Evolutionary conservation across 2,797 vertebrate species (phyloP).

Genomic region (Anas bahamensis): DNA sequence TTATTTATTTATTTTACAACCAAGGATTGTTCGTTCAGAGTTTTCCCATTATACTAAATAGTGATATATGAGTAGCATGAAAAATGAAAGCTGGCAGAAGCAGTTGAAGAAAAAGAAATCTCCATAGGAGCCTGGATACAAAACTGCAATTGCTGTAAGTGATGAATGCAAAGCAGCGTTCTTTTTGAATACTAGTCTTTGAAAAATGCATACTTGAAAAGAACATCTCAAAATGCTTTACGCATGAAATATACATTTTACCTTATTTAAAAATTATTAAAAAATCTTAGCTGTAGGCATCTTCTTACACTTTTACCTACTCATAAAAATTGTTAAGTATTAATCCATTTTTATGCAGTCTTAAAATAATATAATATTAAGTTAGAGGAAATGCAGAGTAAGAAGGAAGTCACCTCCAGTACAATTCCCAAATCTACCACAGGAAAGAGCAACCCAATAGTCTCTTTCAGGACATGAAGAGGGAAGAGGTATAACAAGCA

Average conservation of each 20-base stretch:
- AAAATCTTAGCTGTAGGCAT: constrained; percentile 25
- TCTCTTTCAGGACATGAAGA: not conserved
- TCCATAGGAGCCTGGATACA: constrained; percentile 64
- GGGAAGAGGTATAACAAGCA: not conserved
- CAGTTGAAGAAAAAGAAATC: constrained; percentile 41
- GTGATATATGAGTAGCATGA: constrained; percentile 36
- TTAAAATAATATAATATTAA: not conserved
- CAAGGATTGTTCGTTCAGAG: not conserved
- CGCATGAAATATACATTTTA: constrained; percentile 65
- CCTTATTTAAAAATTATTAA: constrained; percentile 40
- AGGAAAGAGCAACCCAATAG: constrained; percentile 5
- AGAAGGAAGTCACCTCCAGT: not conserved
- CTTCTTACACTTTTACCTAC: constrained; percentile 5
- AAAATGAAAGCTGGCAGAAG: constrained; percentile 67
- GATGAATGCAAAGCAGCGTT: constrained; percentile 70
- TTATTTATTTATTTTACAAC: constrained; percentile 3
- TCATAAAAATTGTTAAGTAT: not conserved
- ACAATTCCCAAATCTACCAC: constrained; percentile 8
- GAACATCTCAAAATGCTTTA: constrained; percentile 54
- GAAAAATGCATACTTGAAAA: constrained; percentile 47
- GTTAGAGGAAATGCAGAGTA: not conserved
- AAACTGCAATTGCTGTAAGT: constrained; percentile 50
- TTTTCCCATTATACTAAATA: constrained; percentile 49
- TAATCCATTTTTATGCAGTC: not conserved
- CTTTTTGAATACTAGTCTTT: constrained; percentile 33